Evolutionary conservation across 2,113 vertebrate genomes (phyloP).

Genomic region (Syngnathus floridae): DNA sequence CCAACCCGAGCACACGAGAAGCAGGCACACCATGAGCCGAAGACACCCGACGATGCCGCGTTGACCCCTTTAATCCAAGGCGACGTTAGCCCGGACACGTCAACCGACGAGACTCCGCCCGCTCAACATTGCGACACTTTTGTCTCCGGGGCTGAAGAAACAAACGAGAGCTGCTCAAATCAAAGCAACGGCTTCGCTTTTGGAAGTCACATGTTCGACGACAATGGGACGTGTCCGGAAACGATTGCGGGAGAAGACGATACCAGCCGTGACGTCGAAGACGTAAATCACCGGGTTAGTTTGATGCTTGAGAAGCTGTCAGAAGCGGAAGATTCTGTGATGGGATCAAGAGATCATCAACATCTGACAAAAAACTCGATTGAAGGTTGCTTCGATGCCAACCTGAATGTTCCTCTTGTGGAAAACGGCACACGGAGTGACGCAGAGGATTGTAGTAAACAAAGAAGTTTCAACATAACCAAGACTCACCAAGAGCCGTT

Average conservation of each 20-base stretch:
- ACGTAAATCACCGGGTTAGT: not conserved
- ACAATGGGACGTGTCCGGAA: conserved; percentile 8
- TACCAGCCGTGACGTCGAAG: not conserved
- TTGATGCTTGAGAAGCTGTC: not conserved
- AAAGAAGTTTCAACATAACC: not conserved
- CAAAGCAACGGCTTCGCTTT: conserved; percentile 41
- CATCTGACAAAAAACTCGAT: conserved; percentile 6
- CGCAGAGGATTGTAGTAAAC: not conserved
- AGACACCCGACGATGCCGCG: conserved; percentile 23
- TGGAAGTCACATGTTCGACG: conserved; percentile 54
- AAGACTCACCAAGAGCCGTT: too few species aligned
- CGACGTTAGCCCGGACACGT: conserved; percentile 7
- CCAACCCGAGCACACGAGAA: conserved; percentile 5
- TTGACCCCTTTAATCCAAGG: conserved; percentile 12
- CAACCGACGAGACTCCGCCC: conserved; percentile 10
- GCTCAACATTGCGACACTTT: conserved; percentile 8
- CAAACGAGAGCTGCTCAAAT: not conserved
- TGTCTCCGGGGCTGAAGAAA: conserved; percentile 8
- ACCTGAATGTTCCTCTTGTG: not conserved
- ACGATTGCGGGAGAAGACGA: not conserved
- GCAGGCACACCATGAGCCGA: conserved; percentile 3
- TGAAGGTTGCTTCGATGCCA: not conserved
- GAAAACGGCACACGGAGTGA: not conserved
- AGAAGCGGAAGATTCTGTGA: not conserved
- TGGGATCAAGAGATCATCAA: not conserved